Evolutionary conservation across 2,113 vertebrate genomes (phyloP).

Genomic region (Bostrychus sinensis): DNA sequence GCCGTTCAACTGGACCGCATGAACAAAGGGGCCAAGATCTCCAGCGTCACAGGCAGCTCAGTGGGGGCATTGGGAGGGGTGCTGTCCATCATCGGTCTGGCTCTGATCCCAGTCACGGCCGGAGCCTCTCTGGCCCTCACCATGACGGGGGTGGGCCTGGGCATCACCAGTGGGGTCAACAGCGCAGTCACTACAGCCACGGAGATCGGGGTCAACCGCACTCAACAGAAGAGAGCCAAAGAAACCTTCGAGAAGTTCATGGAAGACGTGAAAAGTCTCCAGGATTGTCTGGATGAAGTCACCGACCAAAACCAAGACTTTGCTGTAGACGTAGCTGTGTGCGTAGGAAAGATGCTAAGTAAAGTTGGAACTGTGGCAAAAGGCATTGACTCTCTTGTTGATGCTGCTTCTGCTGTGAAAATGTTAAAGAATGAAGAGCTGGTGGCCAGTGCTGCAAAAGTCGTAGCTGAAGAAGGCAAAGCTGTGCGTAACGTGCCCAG

Average conservation of each 20-base stretch:
- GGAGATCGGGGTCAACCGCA: conserved; percentile 41
- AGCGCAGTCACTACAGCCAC: conserved; percentile 29
- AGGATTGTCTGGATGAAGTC: conserved; percentile 37
- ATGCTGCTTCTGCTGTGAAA: neutral
- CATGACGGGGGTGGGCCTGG: conserved; percentile 36
- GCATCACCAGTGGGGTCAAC: conserved; percentile 52
- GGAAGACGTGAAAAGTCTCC: conserved; percentile 38
- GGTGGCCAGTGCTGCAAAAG: conserved; percentile 9
- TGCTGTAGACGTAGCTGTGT: rapidly evolving
- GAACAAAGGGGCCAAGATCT: conserved; percentile 61
- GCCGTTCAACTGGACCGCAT: conserved; percentile 51
- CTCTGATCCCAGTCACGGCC: conserved; percentile 53
- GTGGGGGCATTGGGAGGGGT: conserved; percentile 53
- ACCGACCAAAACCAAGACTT: neutral
- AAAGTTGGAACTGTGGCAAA: neutral
- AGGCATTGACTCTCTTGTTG: conserved; percentile 19
- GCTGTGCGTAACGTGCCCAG: conserved; percentile 20
- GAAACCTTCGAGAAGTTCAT: conserved; percentile 50
- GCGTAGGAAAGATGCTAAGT: neutral
- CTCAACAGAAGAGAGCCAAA: conserved; percentile 31
- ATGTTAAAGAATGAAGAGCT: conserved; percentile 14
- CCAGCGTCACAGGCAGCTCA: conserved; percentile 60
- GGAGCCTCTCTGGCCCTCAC: conserved; percentile 54
- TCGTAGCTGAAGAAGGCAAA: conserved; percentile 14
- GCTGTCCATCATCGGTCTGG: conserved; percentile 58